Base-by-base conservation (phyloP, 1,140 invertebrate species). In the Neuroterus valhalla region DNA sequence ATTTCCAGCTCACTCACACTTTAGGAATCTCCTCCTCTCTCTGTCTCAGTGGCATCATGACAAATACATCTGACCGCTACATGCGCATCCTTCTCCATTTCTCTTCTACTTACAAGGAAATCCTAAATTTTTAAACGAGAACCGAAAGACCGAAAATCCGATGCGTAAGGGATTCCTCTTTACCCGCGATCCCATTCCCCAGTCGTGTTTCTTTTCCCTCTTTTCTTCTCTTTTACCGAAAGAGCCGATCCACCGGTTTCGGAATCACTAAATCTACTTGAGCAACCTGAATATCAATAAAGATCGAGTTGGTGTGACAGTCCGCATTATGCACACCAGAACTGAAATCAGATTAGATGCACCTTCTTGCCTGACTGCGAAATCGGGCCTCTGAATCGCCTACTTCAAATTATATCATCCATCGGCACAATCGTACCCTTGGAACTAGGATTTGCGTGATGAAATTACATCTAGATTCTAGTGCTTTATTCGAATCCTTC, bases 281-380 rank as follows among this genome's bases (percentile, higher is more conserved):
- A 71, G 82, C 73, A 84, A 84, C 68, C 68, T 78, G 82, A 82
- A 84, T 82, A 84, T 84, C 81, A 84, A 82, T 84, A 80, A 82
- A 78, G 80, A 79, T 81, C 81, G 77, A 78, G 76, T 81, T 78
- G 79, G 80, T 80, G 77, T 79, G 82, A 83, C 66, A 74, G 71
- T 74, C 68, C 43, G 69, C 66, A 19, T 38, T 67, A 31, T 19
- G 46, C 44, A 62, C 23, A 26, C 55, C 55, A 15, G 23, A 38
- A 26, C 55, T 62, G 31, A 62, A 62, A 62, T 62, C 55, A 62
- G 55, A 62, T 62, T 62, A 62, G 55, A 62, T 62, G 19, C 12
- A 26, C 55, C 55, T 62, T 62, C 55, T 62, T 62, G 55, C 26
- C 55, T 38, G 55, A 26, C 26, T 38, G n/a, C 26, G 55, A 62